Conservation (phyloP, 2,113 vertebrate species). For the Ardeotis arabs region DNA sequence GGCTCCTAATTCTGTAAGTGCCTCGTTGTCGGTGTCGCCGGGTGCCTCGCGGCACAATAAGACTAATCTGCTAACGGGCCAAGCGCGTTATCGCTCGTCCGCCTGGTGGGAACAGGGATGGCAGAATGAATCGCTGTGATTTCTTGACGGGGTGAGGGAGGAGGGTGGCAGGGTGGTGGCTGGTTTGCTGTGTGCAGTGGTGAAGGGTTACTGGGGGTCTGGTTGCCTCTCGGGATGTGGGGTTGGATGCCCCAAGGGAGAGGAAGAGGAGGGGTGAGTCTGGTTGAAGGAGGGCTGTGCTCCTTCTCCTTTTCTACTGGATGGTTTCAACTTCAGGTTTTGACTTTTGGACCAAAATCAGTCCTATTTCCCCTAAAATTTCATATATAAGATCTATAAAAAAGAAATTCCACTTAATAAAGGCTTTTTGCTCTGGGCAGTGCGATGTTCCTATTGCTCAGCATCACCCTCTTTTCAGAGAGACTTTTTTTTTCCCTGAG, state of each 20-base stretch:
- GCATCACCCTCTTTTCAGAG: not conserved
- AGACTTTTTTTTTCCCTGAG: not conserved
- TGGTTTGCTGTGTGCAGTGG: not conserved
- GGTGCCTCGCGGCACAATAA: not conserved
- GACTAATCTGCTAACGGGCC: conserved; percentile 27
- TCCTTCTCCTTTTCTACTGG: not conserved
- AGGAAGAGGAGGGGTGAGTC: not conserved
- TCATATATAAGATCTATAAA: not conserved
- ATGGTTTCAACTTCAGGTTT: not conserved
- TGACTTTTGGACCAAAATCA: not conserved
- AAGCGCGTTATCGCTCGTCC: not conserved
- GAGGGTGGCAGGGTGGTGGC: not conserved
- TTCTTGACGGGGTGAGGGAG: not conserved
- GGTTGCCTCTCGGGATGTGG: not conserved
- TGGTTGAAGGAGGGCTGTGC: not conserved
- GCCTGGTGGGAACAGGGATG: not conserved
- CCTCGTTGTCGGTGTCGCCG: not conserved
- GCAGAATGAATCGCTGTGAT: not conserved
- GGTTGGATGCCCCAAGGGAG: not conserved
- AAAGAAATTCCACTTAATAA: not conserved
- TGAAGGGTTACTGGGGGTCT: too few species aligned
- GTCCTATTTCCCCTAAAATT: not conserved
- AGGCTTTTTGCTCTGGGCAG: not conserved
- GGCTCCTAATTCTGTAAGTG: conserved; percentile 47
- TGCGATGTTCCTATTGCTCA: not conserved